Conservation (phyloP, 2,888 invertebrate genomes). For the Germaria angustata region DNA sequence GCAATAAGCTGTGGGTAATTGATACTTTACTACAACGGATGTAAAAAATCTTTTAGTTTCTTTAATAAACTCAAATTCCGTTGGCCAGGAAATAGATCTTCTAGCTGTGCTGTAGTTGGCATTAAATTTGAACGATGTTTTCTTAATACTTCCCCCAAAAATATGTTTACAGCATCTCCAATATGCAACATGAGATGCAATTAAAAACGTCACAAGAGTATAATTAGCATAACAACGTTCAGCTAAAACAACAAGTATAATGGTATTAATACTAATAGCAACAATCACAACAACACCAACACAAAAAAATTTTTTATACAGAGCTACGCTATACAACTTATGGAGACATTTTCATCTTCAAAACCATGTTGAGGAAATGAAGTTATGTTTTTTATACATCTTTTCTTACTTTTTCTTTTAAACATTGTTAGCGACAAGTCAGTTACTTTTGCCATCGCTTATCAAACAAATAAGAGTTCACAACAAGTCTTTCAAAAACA, state of each 20-base stretch:
- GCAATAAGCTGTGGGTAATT: not conserved
- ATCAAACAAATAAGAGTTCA: conserved; percentile 49
- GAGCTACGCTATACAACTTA: conserved; percentile 14
- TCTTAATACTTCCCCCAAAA: not conserved
- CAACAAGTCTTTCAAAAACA: conserved; percentile 61
- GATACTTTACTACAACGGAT: not conserved
- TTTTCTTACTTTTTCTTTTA: not conserved
- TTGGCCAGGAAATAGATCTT: not conserved
- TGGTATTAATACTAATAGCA: not conserved
- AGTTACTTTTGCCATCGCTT: conserved; percentile 37
- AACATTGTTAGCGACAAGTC: conserved; percentile 41
- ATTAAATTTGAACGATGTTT: not conserved
- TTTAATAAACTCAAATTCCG: not conserved
- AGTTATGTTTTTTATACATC: not conserved
- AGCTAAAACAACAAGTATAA: conserved; percentile 20
- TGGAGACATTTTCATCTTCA: conserved; percentile 39
- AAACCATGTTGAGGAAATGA: conserved; percentile 57
- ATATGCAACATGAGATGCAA: conserved; percentile 77
- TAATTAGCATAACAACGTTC: conserved; percentile 75
- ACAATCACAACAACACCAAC: not conserved
- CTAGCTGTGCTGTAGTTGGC: not conserved
- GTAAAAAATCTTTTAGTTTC: not conserved
- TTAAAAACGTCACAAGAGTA: conserved; percentile 75
- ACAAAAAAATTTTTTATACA: not conserved
- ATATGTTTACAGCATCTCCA: conserved; percentile 14